Evolutionary conservation across 2,888 invertebrate genomes (phyloP).

Genomic region (Oscheius onirici): DNA sequence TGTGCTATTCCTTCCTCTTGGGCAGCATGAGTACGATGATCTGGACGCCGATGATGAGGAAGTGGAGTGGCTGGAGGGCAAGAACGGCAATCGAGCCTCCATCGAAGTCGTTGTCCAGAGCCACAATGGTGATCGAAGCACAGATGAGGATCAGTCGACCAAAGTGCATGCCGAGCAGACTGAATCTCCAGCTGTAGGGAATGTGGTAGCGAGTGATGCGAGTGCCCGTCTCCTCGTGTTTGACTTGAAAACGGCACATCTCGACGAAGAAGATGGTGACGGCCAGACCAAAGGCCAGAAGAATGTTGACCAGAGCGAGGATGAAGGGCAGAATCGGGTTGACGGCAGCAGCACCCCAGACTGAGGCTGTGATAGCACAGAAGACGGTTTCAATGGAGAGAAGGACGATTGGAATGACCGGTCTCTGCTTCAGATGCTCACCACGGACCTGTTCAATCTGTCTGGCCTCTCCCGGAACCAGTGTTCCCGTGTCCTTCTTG

Average conservation of each 20-base stretch:
- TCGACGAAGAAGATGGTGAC: slow-evolving; percentile 35
- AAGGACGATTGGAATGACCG: slow-evolving; percentile 31
- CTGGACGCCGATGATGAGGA: slow-evolving; percentile 33
- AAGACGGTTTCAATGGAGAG: slow-evolving; percentile 9
- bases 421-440: slow-evolving; percentile 39
- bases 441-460: slow-evolving; percentile 39
- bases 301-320: slow-evolving; percentile 37
- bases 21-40: slow-evolving; percentile 33
- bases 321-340: slow-evolving; percentile 28
- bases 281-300: slow-evolving; percentile 28
- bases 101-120: slow-evolving; percentile 45
- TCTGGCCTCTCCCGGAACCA: slow-evolving; percentile 38
- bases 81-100: slow-evolving; percentile 37
- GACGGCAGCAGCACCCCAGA: slow-evolving; percentile 14
- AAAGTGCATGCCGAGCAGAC: slow-evolving; percentile 4
- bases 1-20: slow-evolving; percentile 18
- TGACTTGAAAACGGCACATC: slow-evolving; percentile 33
- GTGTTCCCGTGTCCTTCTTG: slow-evolving; percentile 15
- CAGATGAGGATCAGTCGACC: slow-evolving; percentile 37
- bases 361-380: slow-evolving; percentile 24
- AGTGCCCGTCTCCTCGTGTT: slow-evolving; percentile 25
- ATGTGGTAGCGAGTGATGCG: slow-evolving; percentile 35
- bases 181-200: slow-evolving; percentile 40
- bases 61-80: slow-evolving; percentile 35
- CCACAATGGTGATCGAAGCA: slow-evolving; percentile 40